Base-by-base conservation (phyloP, 2,113 vertebrate genomes). In the Macrotus californicus region DNA sequence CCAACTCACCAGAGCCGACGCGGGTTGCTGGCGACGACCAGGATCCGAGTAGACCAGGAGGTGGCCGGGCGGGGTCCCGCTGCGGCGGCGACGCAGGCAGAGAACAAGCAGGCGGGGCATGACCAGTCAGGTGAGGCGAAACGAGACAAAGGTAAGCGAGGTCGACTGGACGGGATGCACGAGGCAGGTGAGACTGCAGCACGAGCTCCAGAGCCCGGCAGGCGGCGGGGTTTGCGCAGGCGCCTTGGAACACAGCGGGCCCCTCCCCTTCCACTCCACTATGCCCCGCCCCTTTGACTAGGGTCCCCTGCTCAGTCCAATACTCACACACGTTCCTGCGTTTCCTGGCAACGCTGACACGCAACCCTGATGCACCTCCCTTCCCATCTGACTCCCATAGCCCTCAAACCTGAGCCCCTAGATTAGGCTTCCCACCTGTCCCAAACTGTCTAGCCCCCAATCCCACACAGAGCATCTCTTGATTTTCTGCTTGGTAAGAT, bases 321-420 rank as follows among this genome's bases (percentile, higher is more conserved):
- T 4, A 0, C 8, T 22, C 7, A 0, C 6, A 0, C 31, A 0
- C 0, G 0, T 19, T 31, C 1, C 3, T 4, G 26, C 59, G 11
- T 6, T 7, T 7, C 14, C 8, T 61, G 3, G 59, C 59, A 2
- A 2, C 6, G 1, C 22, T 8, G 7, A 0, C 22, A 24, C 56
- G 56, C 56, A 2, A 1, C 6, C 3, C 9, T 6, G 7, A 0
- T 1, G 8, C 18, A 4, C 18, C 1, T 52, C 10, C 2, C 22
- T 48, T 61, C 10, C 7, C 12, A 0, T 9, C 6, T 0, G 8
- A 1, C 2, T 12, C 13, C 1, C 5, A 24, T 2, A 1, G 0
- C n/a, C 5, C 16, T 34, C 18, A 4, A 11, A 26, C 1, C 7
- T 13, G 1, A 14, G 14, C 7, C 2, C 15, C 29, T 7, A 31